phyloP scores from a whole-genome alignment of 2,888 invertebrate species.

The Globia sparganii region DNA sequence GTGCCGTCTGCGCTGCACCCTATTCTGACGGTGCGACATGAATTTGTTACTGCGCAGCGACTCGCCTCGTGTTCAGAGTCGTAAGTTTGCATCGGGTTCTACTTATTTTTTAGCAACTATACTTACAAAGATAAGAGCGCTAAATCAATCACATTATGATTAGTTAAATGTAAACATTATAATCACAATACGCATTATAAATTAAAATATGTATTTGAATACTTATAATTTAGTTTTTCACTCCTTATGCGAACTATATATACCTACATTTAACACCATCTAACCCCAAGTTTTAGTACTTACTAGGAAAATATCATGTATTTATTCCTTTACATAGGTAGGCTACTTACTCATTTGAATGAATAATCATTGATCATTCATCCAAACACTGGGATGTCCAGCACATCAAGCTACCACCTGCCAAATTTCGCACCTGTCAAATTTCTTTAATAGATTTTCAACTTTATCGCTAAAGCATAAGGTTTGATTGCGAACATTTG shows the following conservation, averaged over 20 bases:
- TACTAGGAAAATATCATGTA: background rate
- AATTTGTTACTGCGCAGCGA: background rate
- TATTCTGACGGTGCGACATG: too few species aligned
- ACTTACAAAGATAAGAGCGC: background rate
- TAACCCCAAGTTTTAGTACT: background rate
- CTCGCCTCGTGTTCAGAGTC: background rate
- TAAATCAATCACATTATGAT: slow-evolving; percentile 31
- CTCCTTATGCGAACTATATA: slow-evolving; percentile 21
- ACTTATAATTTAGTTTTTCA: slow-evolving; percentile 23
- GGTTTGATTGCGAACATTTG: too few species aligned
- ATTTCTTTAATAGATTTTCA: too few species aligned
- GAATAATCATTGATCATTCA: background rate
- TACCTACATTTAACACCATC: background rate
- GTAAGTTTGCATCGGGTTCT: background rate
- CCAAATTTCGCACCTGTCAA: too few species aligned
- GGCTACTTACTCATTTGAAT: background rate
- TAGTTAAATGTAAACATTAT: background rate
- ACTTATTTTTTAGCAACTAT: background rate
- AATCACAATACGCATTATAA: slow-evolving; percentile 9
- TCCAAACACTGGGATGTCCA: too few species aligned
- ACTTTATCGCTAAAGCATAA: too few species aligned
- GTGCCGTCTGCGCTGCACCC: too few species aligned
- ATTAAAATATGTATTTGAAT: slow-evolving; percentile 16
- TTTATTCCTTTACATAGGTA: background rate
- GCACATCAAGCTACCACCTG: too few species aligned